These are phyloP conservation scores for Lepisosteus osseus DNA, from an alignment of 2,113 vertebrate species.

Conservation along the genomic window DNA sequence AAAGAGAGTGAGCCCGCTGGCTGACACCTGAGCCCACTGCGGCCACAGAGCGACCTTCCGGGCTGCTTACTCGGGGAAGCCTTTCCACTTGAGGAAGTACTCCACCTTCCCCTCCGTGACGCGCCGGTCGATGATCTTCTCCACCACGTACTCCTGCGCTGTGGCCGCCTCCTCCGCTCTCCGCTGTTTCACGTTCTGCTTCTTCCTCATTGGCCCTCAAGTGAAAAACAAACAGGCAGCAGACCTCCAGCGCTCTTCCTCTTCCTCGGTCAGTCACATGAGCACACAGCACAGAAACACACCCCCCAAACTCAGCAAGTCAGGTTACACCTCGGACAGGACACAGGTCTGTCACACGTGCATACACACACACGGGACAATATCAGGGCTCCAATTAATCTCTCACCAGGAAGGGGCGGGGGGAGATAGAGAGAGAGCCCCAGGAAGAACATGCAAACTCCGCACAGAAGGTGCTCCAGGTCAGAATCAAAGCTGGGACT, in stretches of 20 bases:
- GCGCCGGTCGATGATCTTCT: slow-evolving; percentile 88
- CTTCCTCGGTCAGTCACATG: too few relatives aligned
- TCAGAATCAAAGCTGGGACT: background rate
- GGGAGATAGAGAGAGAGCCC: too few relatives aligned
- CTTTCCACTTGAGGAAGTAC: slow-evolving; percentile 98
- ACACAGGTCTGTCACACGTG: too few relatives aligned
- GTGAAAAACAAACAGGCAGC: background rate
- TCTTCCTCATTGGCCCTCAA: slow-evolving; percentile 92
- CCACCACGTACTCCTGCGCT: slow-evolving; percentile 94
- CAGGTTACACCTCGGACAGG: too few relatives aligned
- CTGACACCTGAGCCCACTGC: background rate
- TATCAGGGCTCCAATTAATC: too few relatives aligned
- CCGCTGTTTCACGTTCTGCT: slow-evolving; percentile 96
- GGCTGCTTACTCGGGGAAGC: slow-evolving; percentile 91
- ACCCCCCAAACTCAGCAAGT: too few relatives aligned
- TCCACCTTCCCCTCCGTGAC: slow-evolving; percentile 91
- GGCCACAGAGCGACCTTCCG: background rate
- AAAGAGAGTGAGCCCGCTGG: too few relatives aligned
- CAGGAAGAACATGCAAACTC: too few relatives aligned
- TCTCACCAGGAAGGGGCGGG: too few relatives aligned
- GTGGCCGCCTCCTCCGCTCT: slow-evolving; percentile 88
- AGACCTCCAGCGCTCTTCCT: background rate
- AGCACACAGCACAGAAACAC: too few relatives aligned
- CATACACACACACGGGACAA: too few relatives aligned
- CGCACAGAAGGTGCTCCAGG: too few relatives aligned